Percentiles rank a stretch among this genome's conserved stretches.
phyloP scores from a whole-genome alignment of 30 jellyfish, hydroid and myxozoan genomes.

The Sanderia malayensis region DNA sequence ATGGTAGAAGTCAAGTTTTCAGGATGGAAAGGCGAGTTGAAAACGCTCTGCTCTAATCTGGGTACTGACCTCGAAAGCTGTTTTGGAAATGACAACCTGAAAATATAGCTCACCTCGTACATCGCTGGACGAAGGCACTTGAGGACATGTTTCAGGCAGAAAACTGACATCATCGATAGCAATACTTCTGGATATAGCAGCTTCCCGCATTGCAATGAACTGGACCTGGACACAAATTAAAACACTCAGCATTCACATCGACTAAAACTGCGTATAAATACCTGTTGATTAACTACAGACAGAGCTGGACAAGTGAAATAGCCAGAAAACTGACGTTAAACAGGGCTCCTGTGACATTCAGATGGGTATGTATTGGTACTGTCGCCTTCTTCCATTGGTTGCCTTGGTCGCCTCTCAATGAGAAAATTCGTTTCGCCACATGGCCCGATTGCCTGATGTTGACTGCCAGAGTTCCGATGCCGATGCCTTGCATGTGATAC shows the following conservation, averaged over 20 bases:
- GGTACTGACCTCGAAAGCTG: too few species aligned
- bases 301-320: background rate
- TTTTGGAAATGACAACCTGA: background rate
- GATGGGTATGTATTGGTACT: conserved; percentile 17
- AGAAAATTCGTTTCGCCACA: conserved; percentile 12
- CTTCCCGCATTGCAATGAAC: conserved; percentile 32
- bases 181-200: conserved; percentile 23
- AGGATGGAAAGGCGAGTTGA: background rate
- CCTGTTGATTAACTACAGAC: background rate
- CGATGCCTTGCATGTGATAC: conserved; percentile 55
- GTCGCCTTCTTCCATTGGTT: conserved; percentile 49
- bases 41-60: too few species aligned
- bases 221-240: conserved; percentile 16
- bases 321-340: conserved; percentile 27
- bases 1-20: background rate
- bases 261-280: background rate
- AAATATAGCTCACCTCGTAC: background rate
- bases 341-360: conserved; percentile 12
- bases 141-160: conserved; percentile 39
- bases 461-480: conserved; percentile 30
- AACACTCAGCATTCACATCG: background rate
- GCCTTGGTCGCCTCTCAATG: conserved; percentile 50
- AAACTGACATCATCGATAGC: conserved; percentile 55
- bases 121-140: background rate
- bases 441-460: conserved; percentile 24